Base-by-base conservation (phyloP, 2,888 invertebrate genomes). In the Malacosoma neustria region DNA sequence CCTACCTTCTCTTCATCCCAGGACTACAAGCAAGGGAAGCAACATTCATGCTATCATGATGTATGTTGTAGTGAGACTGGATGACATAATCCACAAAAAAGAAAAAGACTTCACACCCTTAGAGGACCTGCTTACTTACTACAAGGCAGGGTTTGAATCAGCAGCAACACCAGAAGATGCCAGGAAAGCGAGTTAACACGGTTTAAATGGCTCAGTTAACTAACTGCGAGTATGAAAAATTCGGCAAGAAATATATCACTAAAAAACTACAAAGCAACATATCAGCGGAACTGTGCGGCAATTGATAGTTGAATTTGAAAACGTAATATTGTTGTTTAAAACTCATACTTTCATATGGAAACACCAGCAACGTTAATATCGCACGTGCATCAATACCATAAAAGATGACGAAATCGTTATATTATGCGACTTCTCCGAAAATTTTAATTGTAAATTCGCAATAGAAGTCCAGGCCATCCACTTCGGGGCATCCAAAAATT, bases 391-490 rank as follows among this genome's bases (percentile, higher is more conserved):
- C 15, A 15, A 15, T 15, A 15, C 15, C 15, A 15, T 15, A 2
- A 15, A 15, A 15, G 31, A 13, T 11, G 38, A 38, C 15, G 15
- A 15, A 15, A 15, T 15, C 2, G 15, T 15, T 15, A 15, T 15
- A 32, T 41, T 41, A 30, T 38, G 39, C 30, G 41, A 44, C 30
- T 42, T 39, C 11, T 39, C 37, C 4, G 39, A 39, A 34, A 42
- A 37, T 29, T 43, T 33, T 29, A 32, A 34, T 6, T 38, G 38
- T 30, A 46, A 46, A 38, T 15, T 15, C 2, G 15, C 15, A 15
- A 7, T 6, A 39, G n/a, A 22, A 2, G 22, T 1, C 22, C 22
- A 22, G 22, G 22, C 22, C 7, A 22, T 22, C 22, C 22, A 22
- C 22, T 22, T 22, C 2, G 2, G 22, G 22, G 22, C 33, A 11